These are phyloP conservation scores for Morbakka virulenta DNA, from an alignment of 30 jellyfish, hydroid and myxozoan species.

Conservation along the genomic window DNA sequence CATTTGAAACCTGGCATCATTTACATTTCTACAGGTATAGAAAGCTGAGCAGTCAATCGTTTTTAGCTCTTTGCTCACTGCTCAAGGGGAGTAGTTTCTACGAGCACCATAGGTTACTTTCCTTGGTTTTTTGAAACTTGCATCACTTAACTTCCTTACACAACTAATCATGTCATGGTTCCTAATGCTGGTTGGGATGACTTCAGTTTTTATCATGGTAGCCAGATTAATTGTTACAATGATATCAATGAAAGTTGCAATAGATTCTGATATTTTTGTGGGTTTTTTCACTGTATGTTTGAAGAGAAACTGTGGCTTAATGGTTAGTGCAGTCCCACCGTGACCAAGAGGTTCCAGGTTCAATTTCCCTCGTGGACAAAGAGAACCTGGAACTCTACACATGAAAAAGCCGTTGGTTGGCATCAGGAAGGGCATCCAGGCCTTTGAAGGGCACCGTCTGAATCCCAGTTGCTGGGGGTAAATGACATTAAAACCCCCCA, in stretches of 20 bases:
- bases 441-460: too few species aligned
- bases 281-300: constrained; percentile 56
- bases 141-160: constrained; percentile 41
- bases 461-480: too few species aligned
- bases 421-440: too few species aligned
- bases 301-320: too few species aligned
- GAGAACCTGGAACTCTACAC: too few species aligned
- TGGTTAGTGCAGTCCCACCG: too few species aligned
- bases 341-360: too few species aligned
- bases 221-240: constrained; percentile 35
- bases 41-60: neutral
- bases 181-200: constrained; percentile 33
- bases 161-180: constrained; percentile 57
- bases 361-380: too few species aligned
- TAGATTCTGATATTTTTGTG: constrained; percentile 50
- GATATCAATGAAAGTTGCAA: constrained; percentile 60
- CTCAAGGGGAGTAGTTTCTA: neutral
- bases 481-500: too few species aligned
- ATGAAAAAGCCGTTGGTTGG: too few species aligned
- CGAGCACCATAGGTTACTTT: constrained; percentile 17
- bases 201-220: constrained; percentile 38
- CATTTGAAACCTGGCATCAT: neutral
- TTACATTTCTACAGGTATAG: neutral
- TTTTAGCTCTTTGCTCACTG: neutral
- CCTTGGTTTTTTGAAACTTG: constrained; percentile 25